These are phyloP conservation scores for Mustelus asterias DNA, from an alignment of 2,113 vertebrate genomes.

Conservation along the genomic window DNA sequence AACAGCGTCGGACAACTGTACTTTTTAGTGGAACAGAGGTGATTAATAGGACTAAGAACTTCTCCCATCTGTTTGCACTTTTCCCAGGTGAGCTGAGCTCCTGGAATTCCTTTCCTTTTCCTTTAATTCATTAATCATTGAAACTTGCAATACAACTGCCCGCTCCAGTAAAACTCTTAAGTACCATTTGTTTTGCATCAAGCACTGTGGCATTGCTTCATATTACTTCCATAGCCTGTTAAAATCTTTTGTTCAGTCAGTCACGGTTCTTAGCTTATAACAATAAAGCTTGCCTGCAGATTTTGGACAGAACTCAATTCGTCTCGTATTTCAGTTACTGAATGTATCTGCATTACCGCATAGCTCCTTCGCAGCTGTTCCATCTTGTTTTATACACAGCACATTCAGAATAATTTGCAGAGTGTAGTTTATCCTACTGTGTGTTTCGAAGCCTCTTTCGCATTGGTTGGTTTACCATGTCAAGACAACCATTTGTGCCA, in stretches of 20 bases:
- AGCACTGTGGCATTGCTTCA: neutral
- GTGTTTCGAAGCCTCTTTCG: neutral
- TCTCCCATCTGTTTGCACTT: conserved; percentile 30
- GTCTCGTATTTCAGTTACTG: conserved; percentile 13
- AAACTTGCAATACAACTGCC: conserved; percentile 25
- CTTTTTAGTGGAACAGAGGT: neutral
- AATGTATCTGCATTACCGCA: conserved; percentile 1
- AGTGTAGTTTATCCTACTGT: neutral
- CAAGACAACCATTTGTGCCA: neutral
- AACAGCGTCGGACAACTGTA: neutral
- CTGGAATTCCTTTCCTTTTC: conserved; percentile 35
- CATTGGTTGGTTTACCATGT: neutral
- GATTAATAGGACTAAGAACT: conserved; percentile 28
- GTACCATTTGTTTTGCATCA: conserved; percentile 31
- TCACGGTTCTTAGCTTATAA: conserved; percentile 25
- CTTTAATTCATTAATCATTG: conserved; percentile 36
- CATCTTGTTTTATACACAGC: neutral
- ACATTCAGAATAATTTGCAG: neutral
- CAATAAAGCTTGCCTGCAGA: conserved; percentile 30
- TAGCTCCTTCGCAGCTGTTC: neutral
- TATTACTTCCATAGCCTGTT: conserved; percentile 23
- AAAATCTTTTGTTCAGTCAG: conserved; percentile 27
- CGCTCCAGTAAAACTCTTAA: neutral
- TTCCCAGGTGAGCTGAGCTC: conserved; percentile 36
- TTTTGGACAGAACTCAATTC: conserved; percentile 15